Percentiles rank a stretch among this genome's conserved stretches.
Conservation (phyloP, 2,797 vertebrate species). For the Sebastes oblongus region DNA sequence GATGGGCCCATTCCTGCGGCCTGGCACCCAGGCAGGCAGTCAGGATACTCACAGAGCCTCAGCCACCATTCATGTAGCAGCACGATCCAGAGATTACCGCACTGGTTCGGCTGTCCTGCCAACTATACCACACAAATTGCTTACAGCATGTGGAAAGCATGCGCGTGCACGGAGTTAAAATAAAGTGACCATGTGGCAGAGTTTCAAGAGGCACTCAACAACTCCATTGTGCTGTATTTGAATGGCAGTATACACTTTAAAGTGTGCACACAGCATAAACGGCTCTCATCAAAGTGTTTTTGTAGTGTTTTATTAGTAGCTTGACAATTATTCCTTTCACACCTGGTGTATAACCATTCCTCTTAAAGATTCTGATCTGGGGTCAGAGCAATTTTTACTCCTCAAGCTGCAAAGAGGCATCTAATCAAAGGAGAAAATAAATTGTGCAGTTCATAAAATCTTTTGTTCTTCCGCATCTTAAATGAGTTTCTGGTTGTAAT, state of each 20-base stretch:
- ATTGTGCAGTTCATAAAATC: background rate
- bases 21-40: slow-evolving; percentile 63
- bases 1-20: slow-evolving; percentile 66
- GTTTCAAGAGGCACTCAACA: slow-evolving; percentile 69
- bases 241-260: slow-evolving; percentile 1
- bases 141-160: slow-evolving; percentile 86
- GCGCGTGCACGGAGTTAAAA: slow-evolving; percentile 61
- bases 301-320: slow-evolving; percentile 11
- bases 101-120: slow-evolving; percentile 66
- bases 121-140: slow-evolving; percentile 72
- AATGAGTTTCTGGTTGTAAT: slow-evolving; percentile 1
- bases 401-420: background rate
- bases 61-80: slow-evolving; percentile 76
- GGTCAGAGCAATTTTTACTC: background rate
- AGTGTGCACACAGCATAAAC: background rate
- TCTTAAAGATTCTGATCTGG: background rate
- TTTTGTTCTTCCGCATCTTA: background rate
- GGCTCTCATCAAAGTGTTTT: slow-evolving; percentile 1
- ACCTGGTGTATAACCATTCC: background rate
- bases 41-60: slow-evolving; percentile 61
- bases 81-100: slow-evolving; percentile 79
- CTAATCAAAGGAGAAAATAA: background rate
- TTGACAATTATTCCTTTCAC: background rate
- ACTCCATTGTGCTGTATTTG: slow-evolving; percentile 65
- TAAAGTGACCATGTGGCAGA: slow-evolving; percentile 58